Percentiles rank a stretch among this genome's conserved stretches.
Evolutionary conservation across 1,140 invertebrate genomes (phyloP).

Genomic region (Dinothrombium tinctorium): DNA sequence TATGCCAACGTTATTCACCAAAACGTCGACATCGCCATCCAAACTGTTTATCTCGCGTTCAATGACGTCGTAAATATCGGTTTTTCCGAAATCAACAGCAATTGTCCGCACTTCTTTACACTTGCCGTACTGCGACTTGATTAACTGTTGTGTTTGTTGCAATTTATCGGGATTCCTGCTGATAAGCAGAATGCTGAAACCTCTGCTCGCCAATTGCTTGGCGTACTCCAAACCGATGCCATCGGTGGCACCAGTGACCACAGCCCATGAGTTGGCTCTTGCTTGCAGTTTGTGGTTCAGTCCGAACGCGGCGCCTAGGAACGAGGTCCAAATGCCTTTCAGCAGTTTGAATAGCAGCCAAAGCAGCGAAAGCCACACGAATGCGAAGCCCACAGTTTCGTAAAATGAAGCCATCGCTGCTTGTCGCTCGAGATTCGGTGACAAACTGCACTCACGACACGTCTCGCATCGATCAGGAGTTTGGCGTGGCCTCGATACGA

Average conservation of each 20-base stretch:
- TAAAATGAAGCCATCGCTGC: too few species aligned
- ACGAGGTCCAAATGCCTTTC: slow-evolving; percentile 12
- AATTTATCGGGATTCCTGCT: slow-evolving; percentile 55
- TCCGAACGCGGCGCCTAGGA: slow-evolving; percentile 19
- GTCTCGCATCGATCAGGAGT: too few species aligned
- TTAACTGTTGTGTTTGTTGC: slow-evolving; percentile 40
- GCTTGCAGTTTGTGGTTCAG: slow-evolving; percentile 17
- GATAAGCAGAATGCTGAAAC: slow-evolving; percentile 59
- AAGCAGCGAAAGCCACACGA: slow-evolving; percentile 1
- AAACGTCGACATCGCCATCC: slow-evolving; percentile 20
- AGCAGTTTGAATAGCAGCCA: slow-evolving; percentile 11
- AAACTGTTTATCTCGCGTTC: slow-evolving; percentile 4
- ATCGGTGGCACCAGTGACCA: slow-evolving; percentile 71
- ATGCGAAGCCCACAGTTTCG: too few species aligned
- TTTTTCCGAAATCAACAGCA: slow-evolving; percentile 10
- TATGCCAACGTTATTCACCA: slow-evolving; percentile 13
- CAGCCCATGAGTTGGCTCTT: slow-evolving; percentile 18
- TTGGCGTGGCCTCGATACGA: too few species aligned
- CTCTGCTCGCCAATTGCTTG: slow-evolving; percentile 46
- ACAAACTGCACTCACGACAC: too few species aligned
- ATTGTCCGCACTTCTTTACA: slow-evolving; percentile 4
- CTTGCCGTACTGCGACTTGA: slow-evolving; percentile 20
- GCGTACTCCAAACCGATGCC: slow-evolving; percentile 79
- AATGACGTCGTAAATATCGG: slow-evolving; percentile 9
- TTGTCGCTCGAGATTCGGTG: too few species aligned